These are phyloP conservation scores for Coptodon rendalli DNA, from an alignment of 2,113 vertebrate genomes.

Conservation along the genomic window DNA sequence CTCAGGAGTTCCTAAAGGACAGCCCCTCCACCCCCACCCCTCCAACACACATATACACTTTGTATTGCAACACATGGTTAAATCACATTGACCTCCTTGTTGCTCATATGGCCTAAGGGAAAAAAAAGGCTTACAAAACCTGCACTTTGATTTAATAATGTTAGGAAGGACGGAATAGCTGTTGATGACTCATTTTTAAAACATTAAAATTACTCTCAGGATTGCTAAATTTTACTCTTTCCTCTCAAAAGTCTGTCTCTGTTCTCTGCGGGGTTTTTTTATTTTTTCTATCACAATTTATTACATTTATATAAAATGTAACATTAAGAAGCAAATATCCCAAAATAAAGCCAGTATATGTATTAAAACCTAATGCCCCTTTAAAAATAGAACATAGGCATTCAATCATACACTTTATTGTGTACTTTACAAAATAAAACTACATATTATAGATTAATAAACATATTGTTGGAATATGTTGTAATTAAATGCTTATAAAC, in stretches of 20 bases:
- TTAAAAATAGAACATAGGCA: neutral
- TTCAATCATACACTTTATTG: neutral
- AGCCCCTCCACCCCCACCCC: neutral
- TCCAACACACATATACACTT: neutral
- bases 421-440: neutral
- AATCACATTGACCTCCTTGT: neutral
- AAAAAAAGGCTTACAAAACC: neutral
- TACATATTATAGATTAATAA: neutral
- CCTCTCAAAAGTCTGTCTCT: neutral
- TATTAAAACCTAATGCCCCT: neutral
- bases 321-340: neutral
- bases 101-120: neutral
- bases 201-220: neutral
- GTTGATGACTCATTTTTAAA: neutral
- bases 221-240: neutral
- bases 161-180: neutral
- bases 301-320: neutral
- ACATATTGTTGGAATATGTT: neutral
- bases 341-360: neutral
- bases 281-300: neutral
- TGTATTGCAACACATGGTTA: conserved; percentile 44
- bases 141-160: neutral
- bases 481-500: neutral
- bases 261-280: neutral
- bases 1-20: conserved; percentile 14